These are phyloP conservation scores for Epirrita christyi DNA, from an alignment of 2,888 invertebrate species.

Conservation along the genomic window DNA sequence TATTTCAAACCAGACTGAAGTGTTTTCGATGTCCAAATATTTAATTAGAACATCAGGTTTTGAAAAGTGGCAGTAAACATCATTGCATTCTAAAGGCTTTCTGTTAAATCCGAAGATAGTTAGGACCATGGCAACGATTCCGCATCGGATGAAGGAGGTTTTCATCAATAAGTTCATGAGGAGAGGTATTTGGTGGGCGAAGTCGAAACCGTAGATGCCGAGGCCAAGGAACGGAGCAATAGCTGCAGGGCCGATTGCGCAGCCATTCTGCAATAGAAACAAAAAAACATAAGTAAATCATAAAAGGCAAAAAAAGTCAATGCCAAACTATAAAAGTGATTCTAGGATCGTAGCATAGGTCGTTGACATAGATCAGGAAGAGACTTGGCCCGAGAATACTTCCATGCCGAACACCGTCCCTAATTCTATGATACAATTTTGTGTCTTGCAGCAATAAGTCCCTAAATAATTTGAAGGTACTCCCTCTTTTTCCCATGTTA, in stretches of 20 bases:
- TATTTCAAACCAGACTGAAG: constrained; percentile 85
- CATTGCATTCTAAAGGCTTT: constrained; percentile 81
- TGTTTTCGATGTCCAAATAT: constrained; percentile 85
- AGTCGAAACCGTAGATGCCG: constrained; percentile 89
- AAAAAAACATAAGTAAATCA: background rate
- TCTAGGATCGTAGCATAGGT: too few species aligned
- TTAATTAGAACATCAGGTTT: constrained; percentile 86
- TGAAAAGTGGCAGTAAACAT: constrained; percentile 87
- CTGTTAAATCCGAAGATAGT: constrained; percentile 87
- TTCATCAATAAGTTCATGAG: constrained; percentile 87
- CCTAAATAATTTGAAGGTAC: too few species aligned
- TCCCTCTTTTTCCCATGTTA: too few species aligned
- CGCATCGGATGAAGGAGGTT: constrained; percentile 87
- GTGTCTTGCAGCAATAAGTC: too few species aligned
- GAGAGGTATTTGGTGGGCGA: constrained; percentile 86
- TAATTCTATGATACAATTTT: too few species aligned
- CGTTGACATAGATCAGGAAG: background rate
- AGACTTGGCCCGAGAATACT: background rate
- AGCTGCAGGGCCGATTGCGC: constrained; percentile 87
- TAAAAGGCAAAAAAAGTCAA: background rate
- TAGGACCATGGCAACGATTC: constrained; percentile 86
- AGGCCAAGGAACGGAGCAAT: constrained; percentile 88
- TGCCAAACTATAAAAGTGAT: too few species aligned
- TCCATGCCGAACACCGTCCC: constrained; percentile 6
- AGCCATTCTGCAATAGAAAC: constrained; percentile 85